Evolutionary conservation across 2,888 invertebrate species (phyloP), one percentile per base, ranked within the genome.

Genomic region (Gari tellinella): DNA sequence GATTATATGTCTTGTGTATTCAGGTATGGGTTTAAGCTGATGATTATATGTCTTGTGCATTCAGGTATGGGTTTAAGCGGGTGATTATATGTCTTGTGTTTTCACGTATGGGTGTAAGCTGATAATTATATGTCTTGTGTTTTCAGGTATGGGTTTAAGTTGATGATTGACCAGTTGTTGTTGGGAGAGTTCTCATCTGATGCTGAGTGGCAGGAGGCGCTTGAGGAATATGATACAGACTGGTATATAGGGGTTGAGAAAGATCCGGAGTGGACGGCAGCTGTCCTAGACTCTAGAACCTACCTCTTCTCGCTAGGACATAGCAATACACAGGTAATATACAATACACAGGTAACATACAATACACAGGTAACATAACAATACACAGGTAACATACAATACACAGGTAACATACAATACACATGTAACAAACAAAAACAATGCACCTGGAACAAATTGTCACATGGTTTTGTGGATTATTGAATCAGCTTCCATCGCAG

Each of bases 161-260:
- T 93, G 72, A 90, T 92, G 72, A 78, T 93, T 43, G 93, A 93
- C 83, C 92, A 92, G 82, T 83, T 90, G n/a, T 84, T 92, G 60
- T 82, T 92, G 55, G 92, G 91, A 4, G 90, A 88, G 58, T 79
- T 84, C 19, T 72, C 79, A 1, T 81, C 81, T 10, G 83, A 88
- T 55, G 88, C 88, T 31, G 92, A 92, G 66, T 78, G 92, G 64
- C 85, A 88, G 58, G 89, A 91, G 57, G 85, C 87, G 25, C 82
- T 93, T 60, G 82, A 85, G 52, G 91, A 91, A 45, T 92, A 90
- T 81, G 90, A 92, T 67, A 53, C 57, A 12, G 83, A 90, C 70
- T 92, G 92, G 92, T 91, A 90, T 83, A 90, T 93, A 26, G 92
- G 92, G 2, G 74, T 83, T 21, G 92, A 92, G 58, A 81, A 75